Percentiles rank a stretch among this genome's conserved stretches.
Conservation (phyloP, 2,888 invertebrate genomes). For the Heterodera filipjevi region DNA sequence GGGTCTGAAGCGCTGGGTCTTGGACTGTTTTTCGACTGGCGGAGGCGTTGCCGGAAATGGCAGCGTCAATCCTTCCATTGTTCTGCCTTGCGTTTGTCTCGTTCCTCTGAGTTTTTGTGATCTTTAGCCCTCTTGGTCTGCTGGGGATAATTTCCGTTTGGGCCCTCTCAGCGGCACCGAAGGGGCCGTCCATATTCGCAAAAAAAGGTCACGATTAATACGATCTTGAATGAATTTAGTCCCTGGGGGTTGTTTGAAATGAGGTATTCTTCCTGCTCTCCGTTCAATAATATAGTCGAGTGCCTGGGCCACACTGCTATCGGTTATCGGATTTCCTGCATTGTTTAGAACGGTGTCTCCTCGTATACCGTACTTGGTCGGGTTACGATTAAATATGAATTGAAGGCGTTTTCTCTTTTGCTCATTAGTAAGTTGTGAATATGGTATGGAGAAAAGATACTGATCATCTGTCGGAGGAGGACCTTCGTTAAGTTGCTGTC, state of each 20-base stretch:
- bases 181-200: not conserved
- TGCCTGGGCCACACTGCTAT: not conserved
- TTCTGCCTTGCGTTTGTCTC: not conserved
- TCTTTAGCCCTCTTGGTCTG: not conserved
- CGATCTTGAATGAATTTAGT: not conserved
- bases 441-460: not conserved
- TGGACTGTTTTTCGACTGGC: not conserved
- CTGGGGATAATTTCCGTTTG: not conserved
- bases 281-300: not conserved
- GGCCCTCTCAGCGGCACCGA: not conserved
- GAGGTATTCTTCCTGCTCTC: not conserved
- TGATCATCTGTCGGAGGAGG: not conserved
- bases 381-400: not conserved
- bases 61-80: not conserved
- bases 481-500: no score
- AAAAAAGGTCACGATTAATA: not conserved
- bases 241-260: not conserved
- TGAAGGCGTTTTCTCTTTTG: not conserved
- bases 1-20: not conserved
- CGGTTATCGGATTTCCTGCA: not conserved
- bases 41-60: not conserved
- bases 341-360: not conserved
- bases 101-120: not conserved
- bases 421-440: not conserved
- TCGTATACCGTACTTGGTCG: not conserved